A percentile compares a stretch with the other conserved stretches of the same genome.
Conservation (phyloP, 2,888 invertebrate species). For the Lamproptera curius region DNA sequence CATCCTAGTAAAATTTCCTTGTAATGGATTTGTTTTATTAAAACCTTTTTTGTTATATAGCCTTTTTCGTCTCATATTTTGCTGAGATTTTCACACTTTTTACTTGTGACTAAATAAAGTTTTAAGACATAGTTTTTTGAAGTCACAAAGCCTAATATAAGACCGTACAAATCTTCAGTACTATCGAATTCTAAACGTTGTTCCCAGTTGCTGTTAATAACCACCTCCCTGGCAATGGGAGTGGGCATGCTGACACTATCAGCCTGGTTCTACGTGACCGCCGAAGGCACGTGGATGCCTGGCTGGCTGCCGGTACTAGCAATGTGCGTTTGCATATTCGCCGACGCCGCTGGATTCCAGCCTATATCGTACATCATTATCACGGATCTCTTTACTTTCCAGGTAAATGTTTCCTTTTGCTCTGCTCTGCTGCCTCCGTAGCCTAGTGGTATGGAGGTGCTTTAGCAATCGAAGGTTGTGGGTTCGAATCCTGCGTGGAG, state of each 20-base stretch:
- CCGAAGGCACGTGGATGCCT: constrained; percentile 52
- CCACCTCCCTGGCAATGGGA: constrained; percentile 59
- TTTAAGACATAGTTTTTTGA: too few relatives aligned
- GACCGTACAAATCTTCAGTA: not conserved
- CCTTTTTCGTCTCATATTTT: too few relatives aligned
- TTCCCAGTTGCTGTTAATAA: constrained; percentile 53
- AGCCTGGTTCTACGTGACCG: constrained; percentile 64
- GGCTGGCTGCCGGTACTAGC: constrained; percentile 67
- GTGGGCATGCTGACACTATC: constrained; percentile 58
- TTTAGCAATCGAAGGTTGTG: too few relatives aligned
- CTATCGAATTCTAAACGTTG: constrained; percentile 20
- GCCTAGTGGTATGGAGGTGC: too few relatives aligned
- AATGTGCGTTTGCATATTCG: constrained; percentile 66
- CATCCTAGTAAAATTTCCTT: too few relatives aligned
- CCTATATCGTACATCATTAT: constrained; percentile 70
- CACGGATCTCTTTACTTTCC: constrained; percentile 66
- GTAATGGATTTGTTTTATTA: too few relatives aligned
- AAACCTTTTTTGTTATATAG: not conserved
- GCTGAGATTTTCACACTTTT: too few relatives aligned
- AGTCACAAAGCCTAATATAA: too few relatives aligned
- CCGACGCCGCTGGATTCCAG: constrained; percentile 69
- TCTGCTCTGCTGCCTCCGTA: too few relatives aligned
- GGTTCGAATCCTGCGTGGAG: too few relatives aligned
- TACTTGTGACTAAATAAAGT: too few relatives aligned
- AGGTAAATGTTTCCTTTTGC: too few relatives aligned